A percentile compares a stretch with the other conserved stretches of the same genome.
These are phyloP conservation scores for Noctuana brunneofusca DNA, from an alignment of 2,888 invertebrate species.

Conservation along the genomic window DNA sequence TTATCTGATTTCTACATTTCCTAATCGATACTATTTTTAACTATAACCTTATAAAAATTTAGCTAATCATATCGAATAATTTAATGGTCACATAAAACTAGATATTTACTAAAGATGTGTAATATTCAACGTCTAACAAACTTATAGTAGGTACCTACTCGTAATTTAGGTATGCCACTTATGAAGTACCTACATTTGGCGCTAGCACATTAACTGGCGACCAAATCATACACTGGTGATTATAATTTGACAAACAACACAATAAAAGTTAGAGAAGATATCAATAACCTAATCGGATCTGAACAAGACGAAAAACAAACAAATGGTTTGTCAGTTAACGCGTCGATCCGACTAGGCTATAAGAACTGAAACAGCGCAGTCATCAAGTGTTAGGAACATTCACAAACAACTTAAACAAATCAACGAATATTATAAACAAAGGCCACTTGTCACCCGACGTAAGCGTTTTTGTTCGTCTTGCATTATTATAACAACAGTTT, in stretches of 20 bases:
- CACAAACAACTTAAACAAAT: conserved; percentile 74
- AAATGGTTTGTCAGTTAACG: conserved; percentile 26
- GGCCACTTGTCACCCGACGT: conserved; percentile 79
- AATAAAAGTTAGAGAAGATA: neutral
- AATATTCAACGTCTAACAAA: too few species aligned
- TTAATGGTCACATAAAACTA: too few species aligned
- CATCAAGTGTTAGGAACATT: conserved; percentile 71
- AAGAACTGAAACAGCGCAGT: conserved; percentile 54
- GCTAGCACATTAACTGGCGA: neutral
- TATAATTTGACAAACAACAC: neutral
- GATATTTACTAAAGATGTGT: too few species aligned
- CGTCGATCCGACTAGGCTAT: conserved; percentile 9
- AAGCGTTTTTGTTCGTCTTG: conserved; percentile 76
- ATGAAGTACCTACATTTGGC: neutral
- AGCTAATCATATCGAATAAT: too few species aligned
- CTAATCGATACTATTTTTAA: too few species aligned
- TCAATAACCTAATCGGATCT: conserved; percentile 13
- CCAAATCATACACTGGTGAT: neutral
- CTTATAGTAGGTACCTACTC: too few species aligned
- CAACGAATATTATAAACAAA: conserved; percentile 80
- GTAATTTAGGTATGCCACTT: neutral
- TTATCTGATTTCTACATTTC: too few species aligned
- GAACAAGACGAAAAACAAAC: conserved; percentile 8
- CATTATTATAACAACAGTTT: conserved; percentile 79
- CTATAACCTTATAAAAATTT: too few species aligned